These are phyloP conservation scores for Chloropsis cyanopogon DNA, from an alignment of 2,113 vertebrate genomes.

Conservation along the genomic window DNA sequence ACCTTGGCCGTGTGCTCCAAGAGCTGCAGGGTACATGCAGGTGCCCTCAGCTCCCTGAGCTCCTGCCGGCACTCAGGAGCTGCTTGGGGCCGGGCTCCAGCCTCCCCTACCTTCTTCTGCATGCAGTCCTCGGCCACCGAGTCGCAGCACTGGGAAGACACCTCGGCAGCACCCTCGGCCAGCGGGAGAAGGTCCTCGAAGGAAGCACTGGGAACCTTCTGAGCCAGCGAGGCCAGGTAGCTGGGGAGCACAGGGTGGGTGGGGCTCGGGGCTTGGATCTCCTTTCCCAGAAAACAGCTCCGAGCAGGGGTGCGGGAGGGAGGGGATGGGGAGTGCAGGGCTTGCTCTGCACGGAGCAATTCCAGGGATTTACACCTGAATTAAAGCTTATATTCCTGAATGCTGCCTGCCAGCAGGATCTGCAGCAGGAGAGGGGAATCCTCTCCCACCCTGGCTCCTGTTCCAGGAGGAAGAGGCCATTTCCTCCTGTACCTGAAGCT, in stretches of 20 bases:
- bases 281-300: neutral
- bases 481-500: conserved; percentile 60
- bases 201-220: conserved; percentile 62
- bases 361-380: rapidly evolving
- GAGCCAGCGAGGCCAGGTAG: conserved; percentile 63
- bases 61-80: neutral
- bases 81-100: neutral
- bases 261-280: neutral
- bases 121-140: conserved; percentile 60
- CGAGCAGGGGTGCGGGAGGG: rapidly evolving
- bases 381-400: rapidly evolving
- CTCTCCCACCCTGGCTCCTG: rapidly evolving
- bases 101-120: neutral
- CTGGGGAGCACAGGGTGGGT: neutral
- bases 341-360: rapidly evolving
- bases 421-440: neutral
- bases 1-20: neutral
- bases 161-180: conserved; percentile 18
- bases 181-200: conserved; percentile 65
- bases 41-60: neutral
- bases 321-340: rapidly evolving
- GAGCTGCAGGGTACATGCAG: neutral
- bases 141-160: conserved; percentile 70
- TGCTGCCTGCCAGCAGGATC: neutral
- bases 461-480: neutral